phyloP scores from a whole-genome alignment of 2,797 vertebrate genomes.

The Halcyon leucocephala region DNA sequence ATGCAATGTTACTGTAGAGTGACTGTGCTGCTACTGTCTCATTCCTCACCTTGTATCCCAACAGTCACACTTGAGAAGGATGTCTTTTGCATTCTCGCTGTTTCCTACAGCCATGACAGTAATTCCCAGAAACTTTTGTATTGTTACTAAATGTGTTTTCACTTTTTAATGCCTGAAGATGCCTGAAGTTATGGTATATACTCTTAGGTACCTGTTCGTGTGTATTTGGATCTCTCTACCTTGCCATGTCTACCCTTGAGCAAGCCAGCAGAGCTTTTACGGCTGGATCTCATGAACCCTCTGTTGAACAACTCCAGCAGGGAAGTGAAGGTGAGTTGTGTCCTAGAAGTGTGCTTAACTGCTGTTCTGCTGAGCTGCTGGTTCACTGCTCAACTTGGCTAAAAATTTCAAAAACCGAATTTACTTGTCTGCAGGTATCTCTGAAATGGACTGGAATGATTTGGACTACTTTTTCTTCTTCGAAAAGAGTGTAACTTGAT shows the following conservation, averaged over 20 bases:
- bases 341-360: accelerated
- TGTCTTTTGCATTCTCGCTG: neutral
- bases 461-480: neutral
- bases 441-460: neutral
- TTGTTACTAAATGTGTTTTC: neutral
- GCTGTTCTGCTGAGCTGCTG: neutral
- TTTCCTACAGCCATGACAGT: neutral
- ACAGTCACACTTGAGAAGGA: neutral
- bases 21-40: neutral
- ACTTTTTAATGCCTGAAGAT: neutral
- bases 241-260: constrained; percentile 89
- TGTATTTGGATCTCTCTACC: constrained; percentile 93
- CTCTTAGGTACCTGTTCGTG: constrained; percentile 92
- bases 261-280: constrained; percentile 88
- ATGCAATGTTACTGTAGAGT: neutral
- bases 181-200: neutral
- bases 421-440: neutral
- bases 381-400: neutral
- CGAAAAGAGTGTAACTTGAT: neutral
- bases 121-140: neutral
- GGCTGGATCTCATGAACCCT: constrained; percentile 91
- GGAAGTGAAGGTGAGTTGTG: constrained; percentile 88
- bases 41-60: neutral
- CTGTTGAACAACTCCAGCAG: constrained; percentile 85
- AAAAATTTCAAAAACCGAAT: neutral